phyloP scores from a whole-genome alignment of 2,113 vertebrate genomes.

The Speoplatyrhinus poulsoni region DNA sequence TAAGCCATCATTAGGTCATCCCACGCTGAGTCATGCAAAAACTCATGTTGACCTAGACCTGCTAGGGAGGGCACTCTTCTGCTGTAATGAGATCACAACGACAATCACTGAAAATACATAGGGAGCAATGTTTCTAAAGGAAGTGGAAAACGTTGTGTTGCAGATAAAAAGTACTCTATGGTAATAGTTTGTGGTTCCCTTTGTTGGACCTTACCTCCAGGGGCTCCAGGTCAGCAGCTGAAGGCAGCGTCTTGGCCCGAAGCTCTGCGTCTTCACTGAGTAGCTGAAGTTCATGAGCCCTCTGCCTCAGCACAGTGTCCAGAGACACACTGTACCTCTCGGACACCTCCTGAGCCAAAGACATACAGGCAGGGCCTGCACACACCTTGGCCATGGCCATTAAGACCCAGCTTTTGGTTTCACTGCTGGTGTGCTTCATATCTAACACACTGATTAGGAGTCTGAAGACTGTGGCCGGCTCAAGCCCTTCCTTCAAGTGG shows the following conservation, averaged over 20 bases:
- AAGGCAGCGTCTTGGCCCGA: conserved; percentile 75
- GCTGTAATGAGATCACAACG: no score
- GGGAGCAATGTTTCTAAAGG: no score
- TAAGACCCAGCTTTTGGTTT: conserved; percentile 90
- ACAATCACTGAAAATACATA: no score
- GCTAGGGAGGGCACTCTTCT: no score
- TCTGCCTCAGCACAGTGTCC: conserved; percentile 88
- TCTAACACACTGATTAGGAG: conserved; percentile 80
- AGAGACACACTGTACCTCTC: conserved; percentile 80
- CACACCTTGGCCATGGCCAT: conserved; percentile 86
- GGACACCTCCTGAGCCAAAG: conserved; percentile 72
- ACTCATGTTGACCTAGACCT: no score
- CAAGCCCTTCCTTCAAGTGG: conserved; percentile 75
- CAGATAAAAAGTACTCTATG: no score
- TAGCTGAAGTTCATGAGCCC: conserved; percentile 85
- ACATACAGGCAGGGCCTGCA: conserved; percentile 53
- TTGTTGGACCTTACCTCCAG: conserved; percentile 55
- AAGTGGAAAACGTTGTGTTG: no score
- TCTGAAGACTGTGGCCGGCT: conserved; percentile 74
- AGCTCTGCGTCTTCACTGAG: conserved; percentile 80
- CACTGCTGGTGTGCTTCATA: conserved; percentile 77
- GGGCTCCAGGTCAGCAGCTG: conserved; percentile 66
- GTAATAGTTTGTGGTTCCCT: no score
- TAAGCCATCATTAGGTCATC: not conserved
- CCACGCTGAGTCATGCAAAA: no score